phyloP scores from a whole-genome alignment of 2,113 vertebrate species.

The Megaceryle torquata region DNA sequence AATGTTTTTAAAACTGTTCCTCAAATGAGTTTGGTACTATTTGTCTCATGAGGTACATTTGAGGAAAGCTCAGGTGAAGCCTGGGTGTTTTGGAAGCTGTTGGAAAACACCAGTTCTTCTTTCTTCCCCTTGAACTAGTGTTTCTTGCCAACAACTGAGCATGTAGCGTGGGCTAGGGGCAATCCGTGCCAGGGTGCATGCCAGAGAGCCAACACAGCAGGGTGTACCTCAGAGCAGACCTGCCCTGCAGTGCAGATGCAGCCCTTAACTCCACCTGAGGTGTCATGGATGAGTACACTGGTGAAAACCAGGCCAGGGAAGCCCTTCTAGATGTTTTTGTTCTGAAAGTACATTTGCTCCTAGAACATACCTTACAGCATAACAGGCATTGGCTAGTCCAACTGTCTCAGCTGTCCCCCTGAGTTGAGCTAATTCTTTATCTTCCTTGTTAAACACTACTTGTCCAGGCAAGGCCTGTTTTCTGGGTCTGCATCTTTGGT shows the following conservation, averaged over 20 bases:
- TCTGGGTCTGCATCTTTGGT: conserved; percentile 39
- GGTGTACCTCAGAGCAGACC: neutral
- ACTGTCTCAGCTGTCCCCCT: conserved; percentile 50
- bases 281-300: neutral
- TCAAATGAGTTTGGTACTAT: neutral
- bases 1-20: neutral
- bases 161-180: accelerated
- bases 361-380: conserved; percentile 67
- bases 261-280: neutral
- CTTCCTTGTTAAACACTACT: conserved; percentile 35
- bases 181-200: neutral
- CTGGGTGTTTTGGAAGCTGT: neutral
- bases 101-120: neutral
- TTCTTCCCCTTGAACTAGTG: accelerated
- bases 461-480: neutral
- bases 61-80: neutral
- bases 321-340: neutral
- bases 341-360: neutral
- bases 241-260: neutral
- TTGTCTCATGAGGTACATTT: neutral
- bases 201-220: neutral
- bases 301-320: neutral
- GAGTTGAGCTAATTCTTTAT: conserved; percentile 70
- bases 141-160: neutral
- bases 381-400: conserved; percentile 75